These are phyloP conservation scores for Gonioctena quinquepunctata DNA, from an alignment of 1,140 invertebrate species.

Conservation along the genomic window DNA sequence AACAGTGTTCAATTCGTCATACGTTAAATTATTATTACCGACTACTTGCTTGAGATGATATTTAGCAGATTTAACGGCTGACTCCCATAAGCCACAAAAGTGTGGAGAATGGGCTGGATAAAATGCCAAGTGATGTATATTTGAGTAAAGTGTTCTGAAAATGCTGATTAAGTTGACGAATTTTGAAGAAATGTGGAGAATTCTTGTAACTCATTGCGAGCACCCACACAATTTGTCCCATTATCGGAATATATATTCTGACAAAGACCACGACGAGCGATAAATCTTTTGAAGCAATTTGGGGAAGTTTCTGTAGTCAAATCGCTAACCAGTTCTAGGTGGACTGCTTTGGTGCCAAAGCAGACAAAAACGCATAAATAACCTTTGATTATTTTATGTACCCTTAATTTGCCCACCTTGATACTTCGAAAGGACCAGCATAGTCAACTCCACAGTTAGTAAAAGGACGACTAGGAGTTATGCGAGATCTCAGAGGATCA, in stretches of 20 bases:
- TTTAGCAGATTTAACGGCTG: constrained; percentile 19
- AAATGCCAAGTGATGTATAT: constrained; percentile 44
- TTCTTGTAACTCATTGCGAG: neutral
- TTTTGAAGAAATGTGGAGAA: neutral
- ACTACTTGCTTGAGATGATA: constrained; percentile 23
- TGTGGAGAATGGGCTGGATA: constrained; percentile 40
- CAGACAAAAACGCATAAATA: constrained; percentile 24
- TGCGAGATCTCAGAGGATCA: constrained; percentile 33
- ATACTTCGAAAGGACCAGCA: constrained; percentile 53
- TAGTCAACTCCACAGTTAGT: constrained; percentile 19
- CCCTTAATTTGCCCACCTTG: constrained; percentile 38
- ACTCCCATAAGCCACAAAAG: constrained; percentile 23
- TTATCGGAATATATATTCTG: constrained; percentile 50
- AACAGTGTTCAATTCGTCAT: constrained; percentile 29
- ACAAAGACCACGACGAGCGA: constrained; percentile 45
- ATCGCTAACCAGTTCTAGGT: constrained; percentile 51
- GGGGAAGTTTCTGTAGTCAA: constrained; percentile 51
- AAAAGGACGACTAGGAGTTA: constrained; percentile 23
- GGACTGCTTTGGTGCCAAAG: constrained; percentile 51
- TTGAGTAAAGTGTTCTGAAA: neutral
- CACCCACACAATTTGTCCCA: constrained; percentile 53
- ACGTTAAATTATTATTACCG: constrained; percentile 17
- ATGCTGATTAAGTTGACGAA: neutral
- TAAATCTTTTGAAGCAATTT: constrained; percentile 49
- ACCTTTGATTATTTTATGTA: constrained; percentile 30